These are phyloP conservation scores for Dysmachus trigonus DNA, from an alignment of 2,888 invertebrate genomes.

Conservation along the genomic window DNA sequence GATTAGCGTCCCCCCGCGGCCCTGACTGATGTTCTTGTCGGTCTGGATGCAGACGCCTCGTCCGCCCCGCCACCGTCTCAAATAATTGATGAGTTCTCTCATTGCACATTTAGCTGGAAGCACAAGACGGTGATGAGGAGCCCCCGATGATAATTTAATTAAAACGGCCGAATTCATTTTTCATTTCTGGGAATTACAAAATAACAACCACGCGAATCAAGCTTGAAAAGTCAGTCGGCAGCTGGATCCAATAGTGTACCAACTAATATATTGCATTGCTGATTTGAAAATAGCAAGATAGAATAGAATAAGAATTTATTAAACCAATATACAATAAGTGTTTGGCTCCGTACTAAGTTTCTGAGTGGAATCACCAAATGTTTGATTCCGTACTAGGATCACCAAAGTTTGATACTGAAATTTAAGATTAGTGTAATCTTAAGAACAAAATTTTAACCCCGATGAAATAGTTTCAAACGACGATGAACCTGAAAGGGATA, in stretches of 20 bases:
- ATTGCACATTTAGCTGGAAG: constrained; percentile 37
- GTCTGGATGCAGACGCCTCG: constrained; percentile 4
- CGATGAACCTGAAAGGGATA: no score
- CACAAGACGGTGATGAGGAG: neutral
- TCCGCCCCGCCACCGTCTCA: neutral
- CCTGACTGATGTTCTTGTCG: no score
- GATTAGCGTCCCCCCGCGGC: neutral
- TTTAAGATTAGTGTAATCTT: no score
- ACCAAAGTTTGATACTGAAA: no score
- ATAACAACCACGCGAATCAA: neutral
- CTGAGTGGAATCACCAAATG: no score
- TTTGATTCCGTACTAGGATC: no score
- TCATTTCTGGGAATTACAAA: constrained; percentile 10
- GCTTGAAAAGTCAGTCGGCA: neutral
- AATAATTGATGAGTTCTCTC: constrained; percentile 36
- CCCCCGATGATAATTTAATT: constrained; percentile 37
- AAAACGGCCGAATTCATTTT: constrained; percentile 40
- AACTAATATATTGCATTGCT: neutral
- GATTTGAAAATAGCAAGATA: neutral
- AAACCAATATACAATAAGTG: no score
- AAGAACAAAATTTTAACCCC: no score
- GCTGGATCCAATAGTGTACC: neutral
- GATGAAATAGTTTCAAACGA: no score
- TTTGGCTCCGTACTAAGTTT: no score
- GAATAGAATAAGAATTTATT: neutral